Percentiles rank a stretch among this genome's conserved stretches.
Evolutionary conservation across 92 coral and sea anemone genomes (phyloP).

Genomic region (Micromussa lordhowensis): DNA sequence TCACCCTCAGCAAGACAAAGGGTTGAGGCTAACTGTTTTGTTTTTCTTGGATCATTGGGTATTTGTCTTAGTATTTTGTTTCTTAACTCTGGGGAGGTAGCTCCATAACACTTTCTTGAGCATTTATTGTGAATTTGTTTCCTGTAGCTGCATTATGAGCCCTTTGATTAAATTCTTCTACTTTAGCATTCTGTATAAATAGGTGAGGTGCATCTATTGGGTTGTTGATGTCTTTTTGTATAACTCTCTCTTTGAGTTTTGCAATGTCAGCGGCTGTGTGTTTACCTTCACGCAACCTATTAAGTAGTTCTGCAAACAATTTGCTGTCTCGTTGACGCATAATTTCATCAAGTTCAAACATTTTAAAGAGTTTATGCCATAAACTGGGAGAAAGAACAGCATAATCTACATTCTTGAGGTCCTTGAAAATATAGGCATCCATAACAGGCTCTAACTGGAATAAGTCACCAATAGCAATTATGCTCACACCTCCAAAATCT

Average conservation of each 20-base stretch:
- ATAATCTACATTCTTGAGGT: conserved; percentile 56
- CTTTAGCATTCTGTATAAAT: conserved; percentile 24
- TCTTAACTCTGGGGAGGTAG: conserved; percentile 35
- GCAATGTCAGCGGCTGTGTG: conserved; percentile 37
- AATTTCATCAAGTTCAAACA: conserved; percentile 46
- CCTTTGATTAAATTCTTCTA: neutral
- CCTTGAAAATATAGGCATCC: conserved; percentile 70
- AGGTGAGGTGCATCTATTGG: conserved; percentile 35
- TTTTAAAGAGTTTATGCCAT: conserved; percentile 35
- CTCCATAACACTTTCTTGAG: conserved; percentile 37
- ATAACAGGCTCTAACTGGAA: conserved; percentile 44
- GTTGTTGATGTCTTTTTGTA: conserved; percentile 16
- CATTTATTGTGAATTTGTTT: conserved; percentile 13
- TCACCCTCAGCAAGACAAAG: conserved; percentile 49
- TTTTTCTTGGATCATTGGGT: conserved; percentile 48
- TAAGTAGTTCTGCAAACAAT: conserved; percentile 61
- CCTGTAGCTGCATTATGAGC: conserved; percentile 17
- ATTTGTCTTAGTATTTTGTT: no score
- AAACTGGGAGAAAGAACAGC: conserved; percentile 46
- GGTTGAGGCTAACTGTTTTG: conserved; percentile 37
- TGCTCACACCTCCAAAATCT: neutral
- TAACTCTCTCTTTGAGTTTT: conserved; percentile 23
- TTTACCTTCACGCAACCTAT: conserved; percentile 43
- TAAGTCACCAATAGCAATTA: conserved; percentile 64
- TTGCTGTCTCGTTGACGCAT: conserved; percentile 70